Percentiles rank a stretch among this genome's conserved stretches.
Evolutionary conservation across 2,888 invertebrate genomes (phyloP).

Genomic region (Rhimphoctona megacephalus): DNA sequence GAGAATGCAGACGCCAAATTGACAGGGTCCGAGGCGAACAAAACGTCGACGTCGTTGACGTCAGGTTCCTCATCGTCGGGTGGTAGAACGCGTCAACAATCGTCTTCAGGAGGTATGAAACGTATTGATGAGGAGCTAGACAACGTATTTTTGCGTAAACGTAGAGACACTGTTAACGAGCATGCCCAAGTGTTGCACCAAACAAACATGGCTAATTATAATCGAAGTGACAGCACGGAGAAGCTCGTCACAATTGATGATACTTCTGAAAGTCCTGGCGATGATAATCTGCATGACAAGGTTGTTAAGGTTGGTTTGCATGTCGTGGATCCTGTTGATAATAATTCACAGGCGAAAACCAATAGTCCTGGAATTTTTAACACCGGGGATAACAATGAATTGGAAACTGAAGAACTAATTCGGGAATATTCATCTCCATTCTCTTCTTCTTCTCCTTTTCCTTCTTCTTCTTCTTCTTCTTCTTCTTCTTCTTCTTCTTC

Average conservation of each 20-base stretch:
- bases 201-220: slow-evolving; percentile 57
- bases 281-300: slow-evolving; percentile 62
- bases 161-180: slow-evolving; percentile 89
- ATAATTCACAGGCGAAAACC: slow-evolving; percentile 73
- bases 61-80: slow-evolving; percentile 88
- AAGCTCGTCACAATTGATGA: slow-evolving; percentile 52
- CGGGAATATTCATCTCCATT: slow-evolving; percentile 46
- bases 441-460: slow-evolving; percentile 79
- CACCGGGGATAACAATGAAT: slow-evolving; percentile 48
- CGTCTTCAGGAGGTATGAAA: slow-evolving; percentile 85
- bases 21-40: slow-evolving; percentile 90
- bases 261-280: slow-evolving; percentile 1
- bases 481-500: slow-evolving; percentile 52
- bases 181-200: slow-evolving; percentile 85
- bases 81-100: slow-evolving; percentile 84
- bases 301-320: slow-evolving; percentile 64
- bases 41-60: slow-evolving; percentile 89
- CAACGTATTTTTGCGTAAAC: slow-evolving; percentile 87
- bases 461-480: too few species aligned
- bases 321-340: slow-evolving; percentile 56
- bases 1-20: slow-evolving; percentile 91
- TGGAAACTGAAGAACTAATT: slow-evolving; percentile 38
- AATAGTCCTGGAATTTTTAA: slow-evolving; percentile 40
- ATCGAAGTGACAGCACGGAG: slow-evolving; percentile 12
- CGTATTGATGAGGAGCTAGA: slow-evolving; percentile 58